A percentile compares a stretch with the other conserved stretches of the same genome.
These are phyloP conservation scores for Boleophthalmus pectinirostris DNA, from an alignment of 2,113 vertebrate genomes.

Conservation along the genomic window DNA sequence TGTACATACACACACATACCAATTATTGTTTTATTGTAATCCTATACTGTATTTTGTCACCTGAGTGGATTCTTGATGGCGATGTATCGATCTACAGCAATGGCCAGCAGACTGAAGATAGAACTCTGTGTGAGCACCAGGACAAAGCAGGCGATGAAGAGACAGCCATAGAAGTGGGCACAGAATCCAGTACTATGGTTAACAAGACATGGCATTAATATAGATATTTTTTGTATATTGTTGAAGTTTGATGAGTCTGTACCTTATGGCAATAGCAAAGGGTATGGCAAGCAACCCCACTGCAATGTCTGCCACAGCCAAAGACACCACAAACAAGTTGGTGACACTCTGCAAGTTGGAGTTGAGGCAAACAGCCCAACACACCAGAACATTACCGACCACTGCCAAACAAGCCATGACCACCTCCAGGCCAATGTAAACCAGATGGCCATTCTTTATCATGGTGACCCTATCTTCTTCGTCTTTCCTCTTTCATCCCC, in stretches of 20 bases:
- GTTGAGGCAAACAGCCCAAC: conserved; percentile 93
- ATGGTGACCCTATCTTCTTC: conserved; percentile 69
- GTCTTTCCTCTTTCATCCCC: conserved; percentile 54
- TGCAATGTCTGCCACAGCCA: conserved; percentile 92
- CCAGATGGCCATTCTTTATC: conserved; percentile 70
- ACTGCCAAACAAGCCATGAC: conserved; percentile 88
- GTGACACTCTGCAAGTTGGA: conserved; percentile 96
- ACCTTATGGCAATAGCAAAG: conserved; percentile 87
- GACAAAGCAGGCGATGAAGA: conserved; percentile 96
- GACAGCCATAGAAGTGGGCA: conserved; percentile 89
- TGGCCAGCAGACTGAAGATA: conserved; percentile 96
- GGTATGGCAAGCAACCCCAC: conserved; percentile 94
- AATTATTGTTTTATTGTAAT: neutral
- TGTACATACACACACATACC: no score
- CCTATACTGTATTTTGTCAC: conserved; percentile 60
- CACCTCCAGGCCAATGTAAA: conserved; percentile 89
- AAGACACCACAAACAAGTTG: conserved; percentile 94
- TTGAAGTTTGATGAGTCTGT: neutral
- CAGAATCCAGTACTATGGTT: conserved; percentile 90
- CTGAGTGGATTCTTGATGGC: conserved; percentile 95
- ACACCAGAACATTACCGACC: conserved; percentile 92
- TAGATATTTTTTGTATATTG: neutral
- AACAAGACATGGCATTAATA: neutral
- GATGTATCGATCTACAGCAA: conserved; percentile 93
- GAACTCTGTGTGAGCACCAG: conserved; percentile 96